Evolutionary conservation across 2,888 invertebrate species (phyloP).

Genomic region (Peribatodes rhomboidaria): DNA sequence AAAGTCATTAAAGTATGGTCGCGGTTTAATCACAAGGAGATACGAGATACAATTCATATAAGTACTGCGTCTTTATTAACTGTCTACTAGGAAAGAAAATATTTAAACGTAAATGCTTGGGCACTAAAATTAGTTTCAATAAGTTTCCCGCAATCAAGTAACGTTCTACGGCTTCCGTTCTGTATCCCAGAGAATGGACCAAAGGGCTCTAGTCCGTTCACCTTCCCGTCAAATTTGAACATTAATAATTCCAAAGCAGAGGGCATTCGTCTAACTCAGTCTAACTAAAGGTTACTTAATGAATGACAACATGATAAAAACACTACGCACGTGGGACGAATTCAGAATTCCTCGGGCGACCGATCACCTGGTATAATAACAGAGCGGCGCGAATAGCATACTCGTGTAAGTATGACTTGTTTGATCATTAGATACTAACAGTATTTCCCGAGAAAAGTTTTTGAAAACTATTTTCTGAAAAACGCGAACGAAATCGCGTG

Average conservation of each 20-base stretch:
- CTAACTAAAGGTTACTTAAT: conserved; percentile 26
- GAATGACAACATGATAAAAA: conserved; percentile 24
- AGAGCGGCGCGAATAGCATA: conserved; percentile 5
- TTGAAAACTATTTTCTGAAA: no score
- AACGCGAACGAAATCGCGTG: no score
- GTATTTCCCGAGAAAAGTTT: no score
- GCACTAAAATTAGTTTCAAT: no score
- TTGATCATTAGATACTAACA: no score
- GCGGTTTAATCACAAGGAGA: neutral
- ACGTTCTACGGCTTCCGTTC: neutral
- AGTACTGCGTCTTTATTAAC: neutral
- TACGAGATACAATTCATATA: neutral
- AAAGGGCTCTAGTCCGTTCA: no score
- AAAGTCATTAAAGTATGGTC: conserved; percentile 3
- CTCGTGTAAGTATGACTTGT: no score
- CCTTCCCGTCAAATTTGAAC: neutral
- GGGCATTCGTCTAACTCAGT: conserved; percentile 14
- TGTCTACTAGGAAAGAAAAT: neutral
- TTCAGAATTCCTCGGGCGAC: conserved; percentile 22
- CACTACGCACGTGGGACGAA: conserved; percentile 18
- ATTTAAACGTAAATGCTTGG: no score
- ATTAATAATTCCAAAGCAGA: neutral
- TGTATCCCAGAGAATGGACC: neutral
- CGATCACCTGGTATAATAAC: conserved; percentile 10
- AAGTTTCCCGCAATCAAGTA: no score